phyloP scores from a whole-genome alignment of 2,888 invertebrate species.

The Synergus itoensis region DNA sequence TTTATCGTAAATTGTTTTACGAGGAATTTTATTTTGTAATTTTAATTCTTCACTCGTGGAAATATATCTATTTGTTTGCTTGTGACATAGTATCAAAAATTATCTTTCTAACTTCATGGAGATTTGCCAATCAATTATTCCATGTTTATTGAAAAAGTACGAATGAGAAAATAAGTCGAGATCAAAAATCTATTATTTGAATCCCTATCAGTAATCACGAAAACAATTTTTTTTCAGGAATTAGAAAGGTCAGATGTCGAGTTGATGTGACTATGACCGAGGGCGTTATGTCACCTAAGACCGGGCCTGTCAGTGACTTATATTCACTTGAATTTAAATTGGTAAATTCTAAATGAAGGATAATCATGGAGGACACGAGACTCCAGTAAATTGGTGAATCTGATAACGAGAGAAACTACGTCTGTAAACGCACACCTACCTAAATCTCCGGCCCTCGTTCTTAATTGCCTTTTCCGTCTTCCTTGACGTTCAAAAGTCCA shows the following conservation, averaged over 20 bases:
- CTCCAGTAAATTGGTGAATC: slow-evolving; percentile 4
- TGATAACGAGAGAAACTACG: neutral
- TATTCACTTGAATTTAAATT: neutral
- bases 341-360: slow-evolving; percentile 18
- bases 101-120: neutral
- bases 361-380: neutral
- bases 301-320: neutral
- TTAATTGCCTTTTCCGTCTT: neutral
- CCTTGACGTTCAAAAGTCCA: neutral
- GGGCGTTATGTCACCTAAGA: neutral
- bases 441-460: neutral
- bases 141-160: neutral
- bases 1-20: too few species aligned
- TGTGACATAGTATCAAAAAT: neutral
- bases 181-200: neutral
- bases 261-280: neutral
- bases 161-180: neutral
- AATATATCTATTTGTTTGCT: neutral
- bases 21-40: too few species aligned
- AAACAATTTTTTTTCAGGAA: neutral
- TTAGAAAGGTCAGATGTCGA: neutral
- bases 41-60: too few species aligned
- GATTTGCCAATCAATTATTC: neutral
- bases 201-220: neutral
- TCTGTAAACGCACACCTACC: slow-evolving; percentile 9